Evolutionary conservation across 2,797 vertebrate species (phyloP), one percentile per base, ranked within the genome.

Genomic region (Falco rusticolus): DNA sequence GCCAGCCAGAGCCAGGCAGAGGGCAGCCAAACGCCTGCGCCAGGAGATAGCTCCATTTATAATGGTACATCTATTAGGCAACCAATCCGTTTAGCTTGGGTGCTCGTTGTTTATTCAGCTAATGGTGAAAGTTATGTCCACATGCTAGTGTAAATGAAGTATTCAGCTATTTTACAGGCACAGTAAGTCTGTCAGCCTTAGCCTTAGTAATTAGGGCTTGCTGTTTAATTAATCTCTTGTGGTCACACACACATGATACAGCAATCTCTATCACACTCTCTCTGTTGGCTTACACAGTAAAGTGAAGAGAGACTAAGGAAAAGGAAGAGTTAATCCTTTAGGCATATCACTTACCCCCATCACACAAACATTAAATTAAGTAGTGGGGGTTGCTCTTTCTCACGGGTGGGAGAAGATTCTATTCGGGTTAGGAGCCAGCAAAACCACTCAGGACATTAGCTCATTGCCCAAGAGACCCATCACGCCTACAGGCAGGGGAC

Each of bases 181-280:
- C 75, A 3, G 56, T 61, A 95, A 95, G 90, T 94, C 93, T 57
- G 94, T 93, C 96, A 96, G 94, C 95, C 95, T 93, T 94, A 94
- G 93, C 96, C 75, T 93, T 84, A 6, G 77, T 96, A 96, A 96
- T 96, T 94, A 96, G 90, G 86, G 91, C 70, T 96, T 88, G 21
- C 80, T 64, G 90, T 92, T 96, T 96, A 96, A 97, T 95, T 96
- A 97, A 93, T 95, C 94, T 95, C 94, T 90, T 74, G 96, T 91
- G 95, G 96, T 84, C 84, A 37, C 39, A 43, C 74, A n/a, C 31
- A 26, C 59, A 56, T 6, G 3, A 76, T 31, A 20, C 50, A 48
- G 77, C 66, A 59, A 50, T 60, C 64, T 87, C 80, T 51, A 10
- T 33, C 26, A 0, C 20, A 1, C 50, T 43, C 34, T 82, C 74